Conservation (phyloP, 2,888 invertebrate genomes). For the Mythimna loreyi region DNA sequence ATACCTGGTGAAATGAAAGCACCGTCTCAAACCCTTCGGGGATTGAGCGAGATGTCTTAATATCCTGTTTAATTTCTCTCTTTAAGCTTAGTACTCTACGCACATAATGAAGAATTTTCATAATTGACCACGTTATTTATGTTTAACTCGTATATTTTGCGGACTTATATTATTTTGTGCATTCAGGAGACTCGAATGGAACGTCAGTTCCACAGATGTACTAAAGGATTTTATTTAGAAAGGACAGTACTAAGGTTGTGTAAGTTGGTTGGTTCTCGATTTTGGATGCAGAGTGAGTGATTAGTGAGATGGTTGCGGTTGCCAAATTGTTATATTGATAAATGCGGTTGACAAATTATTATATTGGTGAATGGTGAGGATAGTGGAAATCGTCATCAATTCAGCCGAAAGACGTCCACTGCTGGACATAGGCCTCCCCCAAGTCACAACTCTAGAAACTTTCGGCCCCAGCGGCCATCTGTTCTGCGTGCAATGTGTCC, state of each 20-base stretch:
- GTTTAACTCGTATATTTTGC: constrained; percentile 41
- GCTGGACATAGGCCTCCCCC: too few relatives aligned
- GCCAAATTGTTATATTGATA: neutral
- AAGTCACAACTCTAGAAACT: too few relatives aligned
- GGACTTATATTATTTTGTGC: constrained; percentile 56
- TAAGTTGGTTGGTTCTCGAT: constrained; percentile 21
- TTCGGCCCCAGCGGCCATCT: too few relatives aligned
- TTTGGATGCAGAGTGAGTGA: neutral
- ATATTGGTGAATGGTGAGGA: neutral
- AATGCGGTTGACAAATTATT: neutral
- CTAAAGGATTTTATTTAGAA: constrained; percentile 52
- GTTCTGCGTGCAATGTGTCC: too few relatives aligned
- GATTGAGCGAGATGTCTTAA: neutral
- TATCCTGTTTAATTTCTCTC: constrained; percentile 1
- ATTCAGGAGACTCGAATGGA: constrained; percentile 50
- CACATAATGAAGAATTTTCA: constrained; percentile 37
- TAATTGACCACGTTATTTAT: constrained; percentile 54
- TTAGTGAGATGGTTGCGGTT: neutral
- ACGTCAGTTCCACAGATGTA: constrained; percentile 53
- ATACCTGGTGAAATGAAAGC: neutral
- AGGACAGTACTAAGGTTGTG: constrained; percentile 12
- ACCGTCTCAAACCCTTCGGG: neutral
- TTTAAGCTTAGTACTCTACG: neutral
- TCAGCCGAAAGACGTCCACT: too few relatives aligned
- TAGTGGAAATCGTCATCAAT: too few relatives aligned